phyloP scores from a whole-genome alignment of 30 jellyfish, hydroid and myxozoan genomes.

The Hydractinia echinata region DNA sequence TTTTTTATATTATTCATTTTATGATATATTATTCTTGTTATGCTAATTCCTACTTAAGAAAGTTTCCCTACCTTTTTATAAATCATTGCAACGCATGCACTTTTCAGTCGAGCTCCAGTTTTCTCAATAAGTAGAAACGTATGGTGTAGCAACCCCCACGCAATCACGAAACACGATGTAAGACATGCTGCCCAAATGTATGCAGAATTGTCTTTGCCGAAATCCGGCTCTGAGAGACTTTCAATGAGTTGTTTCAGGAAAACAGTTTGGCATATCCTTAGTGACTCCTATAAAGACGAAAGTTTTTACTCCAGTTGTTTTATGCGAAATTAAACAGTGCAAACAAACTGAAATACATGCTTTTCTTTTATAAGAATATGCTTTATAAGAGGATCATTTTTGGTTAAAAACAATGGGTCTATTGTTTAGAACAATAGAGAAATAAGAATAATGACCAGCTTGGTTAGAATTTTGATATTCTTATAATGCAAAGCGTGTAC shows the following conservation, averaged over 20 bases:
- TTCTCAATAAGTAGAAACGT: constrained; percentile 22
- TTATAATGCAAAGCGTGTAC: no score
- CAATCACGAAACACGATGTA: not conserved
- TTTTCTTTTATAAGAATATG: no score
- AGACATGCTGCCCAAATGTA: constrained; percentile 32
- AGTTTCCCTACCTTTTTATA: constrained; percentile 43
- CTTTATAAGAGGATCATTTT: no score
- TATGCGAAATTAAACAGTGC: not conserved
- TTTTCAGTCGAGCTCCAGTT: constrained; percentile 40
- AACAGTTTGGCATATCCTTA: constrained; percentile 10
- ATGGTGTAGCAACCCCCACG: constrained; percentile 18
- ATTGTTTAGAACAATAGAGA: no score
- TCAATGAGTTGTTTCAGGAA: constrained; percentile 36
- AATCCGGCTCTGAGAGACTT: constrained; percentile 20
- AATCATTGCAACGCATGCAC: constrained; percentile 40
- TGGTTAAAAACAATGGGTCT: no score
- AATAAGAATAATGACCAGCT: no score
- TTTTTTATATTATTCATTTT: no score
- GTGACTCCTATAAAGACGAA: constrained; percentile 24
- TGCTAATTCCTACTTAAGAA: not conserved
- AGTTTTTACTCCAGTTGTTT: not conserved
- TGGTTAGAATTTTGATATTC: no score
- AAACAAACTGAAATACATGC: no score
- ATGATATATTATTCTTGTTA: no score
- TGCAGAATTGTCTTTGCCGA: constrained; percentile 30